phyloP scores from a whole-genome alignment of 1,140 invertebrate genomes.

The Leptoteleia sp. region DNA sequence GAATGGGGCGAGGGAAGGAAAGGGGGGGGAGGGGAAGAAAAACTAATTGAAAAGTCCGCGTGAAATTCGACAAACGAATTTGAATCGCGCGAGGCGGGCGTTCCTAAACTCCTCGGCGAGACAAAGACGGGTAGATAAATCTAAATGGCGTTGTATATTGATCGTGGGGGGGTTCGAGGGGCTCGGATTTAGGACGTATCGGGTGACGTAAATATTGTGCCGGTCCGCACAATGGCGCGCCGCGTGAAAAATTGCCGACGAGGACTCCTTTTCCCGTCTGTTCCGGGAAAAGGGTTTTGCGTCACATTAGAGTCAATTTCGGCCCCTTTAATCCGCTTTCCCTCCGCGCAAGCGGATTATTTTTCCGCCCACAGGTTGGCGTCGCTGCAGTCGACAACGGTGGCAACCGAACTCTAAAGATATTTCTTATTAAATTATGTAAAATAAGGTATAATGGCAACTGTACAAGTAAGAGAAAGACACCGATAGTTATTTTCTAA shows the following conservation, averaged over 20 bases:
- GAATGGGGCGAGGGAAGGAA: no score
- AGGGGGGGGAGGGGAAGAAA: constrained; percentile 2
- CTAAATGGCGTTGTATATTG: constrained; percentile 49
- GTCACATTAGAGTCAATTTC: constrained; percentile 40
- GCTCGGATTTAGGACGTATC: constrained; percentile 43
- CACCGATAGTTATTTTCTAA: no score
- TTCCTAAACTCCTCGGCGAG: constrained; percentile 7
- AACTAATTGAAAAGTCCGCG: constrained; percentile 36
- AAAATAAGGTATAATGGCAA: no score
- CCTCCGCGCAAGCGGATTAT: constrained; percentile 7
- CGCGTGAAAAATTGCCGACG: constrained; percentile 41
- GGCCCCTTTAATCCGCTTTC: constrained; percentile 30
- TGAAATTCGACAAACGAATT: constrained; percentile 42
- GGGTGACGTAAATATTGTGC: constrained; percentile 49
- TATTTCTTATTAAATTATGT: no score
- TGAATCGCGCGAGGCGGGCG: constrained; percentile 22
- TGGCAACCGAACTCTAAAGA: no score
- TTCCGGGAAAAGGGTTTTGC: constrained; percentile 38
- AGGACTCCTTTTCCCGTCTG: constrained; percentile 26
- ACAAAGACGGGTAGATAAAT: constrained; percentile 29
- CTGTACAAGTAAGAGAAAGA: no score
- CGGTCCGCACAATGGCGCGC: constrained; percentile 21
- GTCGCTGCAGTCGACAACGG: neutral
- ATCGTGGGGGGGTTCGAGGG: constrained; percentile 17
- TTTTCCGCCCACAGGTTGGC: constrained; percentile 14